phyloP scores from a whole-genome alignment of 2,888 invertebrate genomes.

The Hoplodrina ambigua region DNA sequence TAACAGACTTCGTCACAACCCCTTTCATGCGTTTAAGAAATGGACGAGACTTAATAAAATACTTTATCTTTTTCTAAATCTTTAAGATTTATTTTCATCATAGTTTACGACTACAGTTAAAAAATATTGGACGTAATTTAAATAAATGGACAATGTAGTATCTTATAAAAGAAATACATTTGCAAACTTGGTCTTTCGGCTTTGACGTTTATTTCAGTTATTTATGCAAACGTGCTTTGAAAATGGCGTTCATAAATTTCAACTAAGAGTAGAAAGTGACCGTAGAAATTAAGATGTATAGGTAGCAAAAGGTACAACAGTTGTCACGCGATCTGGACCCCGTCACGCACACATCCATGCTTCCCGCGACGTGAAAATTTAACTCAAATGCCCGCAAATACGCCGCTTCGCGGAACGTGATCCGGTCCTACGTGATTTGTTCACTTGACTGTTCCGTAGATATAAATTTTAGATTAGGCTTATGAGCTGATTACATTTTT shows the following conservation, averaged over 20 bases:
- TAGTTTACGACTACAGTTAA: conserved; percentile 18
- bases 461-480: conserved; percentile 37
- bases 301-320: conserved; percentile 37
- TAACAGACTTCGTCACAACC: too few relatives aligned
- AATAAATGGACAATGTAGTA: conserved; percentile 11
- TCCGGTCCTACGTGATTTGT: conserved; percentile 72
- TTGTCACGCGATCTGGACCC: conserved; percentile 59
- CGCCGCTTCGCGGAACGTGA: conserved; percentile 66
- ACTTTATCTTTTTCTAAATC: neutral
- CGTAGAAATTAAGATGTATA: conserved; percentile 64
- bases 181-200: conserved; percentile 26
- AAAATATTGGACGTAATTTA: conserved; percentile 12
- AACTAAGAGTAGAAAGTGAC: conserved; percentile 59
- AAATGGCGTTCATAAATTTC: conserved; percentile 56
- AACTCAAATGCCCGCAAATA: conserved; percentile 70
- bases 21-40: too few relatives aligned
- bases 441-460: conserved; percentile 60
- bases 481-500: neutral
- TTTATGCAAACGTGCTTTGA: conserved; percentile 47
- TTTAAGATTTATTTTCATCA: conserved; percentile 16
- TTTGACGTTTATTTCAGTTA: conserved; percentile 45
- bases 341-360: conserved; percentile 63
- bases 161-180: conserved; percentile 25
- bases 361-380: conserved; percentile 69
- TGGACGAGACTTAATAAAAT: neutral